Evolutionary conservation across 2,113 vertebrate genomes (phyloP).

Genomic region (Dipodomys stephensi): DNA sequence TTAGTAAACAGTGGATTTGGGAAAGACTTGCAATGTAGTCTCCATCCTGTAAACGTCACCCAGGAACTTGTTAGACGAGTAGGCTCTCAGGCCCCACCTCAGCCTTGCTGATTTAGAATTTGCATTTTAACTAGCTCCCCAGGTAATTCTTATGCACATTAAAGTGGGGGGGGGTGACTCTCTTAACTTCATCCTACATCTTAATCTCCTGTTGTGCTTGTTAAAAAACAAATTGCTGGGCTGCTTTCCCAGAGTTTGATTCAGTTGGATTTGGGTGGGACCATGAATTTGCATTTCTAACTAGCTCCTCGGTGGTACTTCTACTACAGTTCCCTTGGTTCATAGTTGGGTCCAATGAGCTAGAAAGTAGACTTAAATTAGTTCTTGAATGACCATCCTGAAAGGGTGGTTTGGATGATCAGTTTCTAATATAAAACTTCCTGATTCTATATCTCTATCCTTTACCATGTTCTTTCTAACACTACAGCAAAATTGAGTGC

Average conservation of each 20-base stretch:
- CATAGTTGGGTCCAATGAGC: background rate
- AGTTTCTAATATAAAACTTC: slow-evolving; percentile 51
- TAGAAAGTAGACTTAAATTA: slow-evolving; percentile 14
- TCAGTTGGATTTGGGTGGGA: slow-evolving; percentile 58
- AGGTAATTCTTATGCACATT: slow-evolving; percentile 63
- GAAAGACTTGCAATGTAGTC: slow-evolving; percentile 49
- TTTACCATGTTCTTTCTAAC: slow-evolving; percentile 51
- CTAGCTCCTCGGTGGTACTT: slow-evolving; percentile 61
- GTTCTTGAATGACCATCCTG: background rate
- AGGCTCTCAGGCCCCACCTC: slow-evolving; percentile 35
- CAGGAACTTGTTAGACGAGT: slow-evolving; percentile 27
- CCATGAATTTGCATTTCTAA: slow-evolving; percentile 73
- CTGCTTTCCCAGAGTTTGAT: slow-evolving; percentile 76
- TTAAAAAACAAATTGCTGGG: slow-evolving; percentile 78
- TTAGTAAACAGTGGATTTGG: slow-evolving; percentile 44
- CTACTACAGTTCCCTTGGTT: slow-evolving; percentile 54
- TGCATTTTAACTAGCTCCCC: slow-evolving; percentile 69
- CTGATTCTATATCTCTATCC: slow-evolving; percentile 30
- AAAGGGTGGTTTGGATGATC: slow-evolving; percentile 47
- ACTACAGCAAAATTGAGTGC: slow-evolving; percentile 29
- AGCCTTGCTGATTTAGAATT: slow-evolving; percentile 53
- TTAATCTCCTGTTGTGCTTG: slow-evolving; percentile 70
- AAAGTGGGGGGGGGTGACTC: slow-evolving; percentile 54
- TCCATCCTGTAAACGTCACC: slow-evolving; percentile 23
- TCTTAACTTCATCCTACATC: slow-evolving; percentile 44